Base-by-base conservation (phyloP, 2,888 invertebrate species). In the Pecten maximus region DNA sequence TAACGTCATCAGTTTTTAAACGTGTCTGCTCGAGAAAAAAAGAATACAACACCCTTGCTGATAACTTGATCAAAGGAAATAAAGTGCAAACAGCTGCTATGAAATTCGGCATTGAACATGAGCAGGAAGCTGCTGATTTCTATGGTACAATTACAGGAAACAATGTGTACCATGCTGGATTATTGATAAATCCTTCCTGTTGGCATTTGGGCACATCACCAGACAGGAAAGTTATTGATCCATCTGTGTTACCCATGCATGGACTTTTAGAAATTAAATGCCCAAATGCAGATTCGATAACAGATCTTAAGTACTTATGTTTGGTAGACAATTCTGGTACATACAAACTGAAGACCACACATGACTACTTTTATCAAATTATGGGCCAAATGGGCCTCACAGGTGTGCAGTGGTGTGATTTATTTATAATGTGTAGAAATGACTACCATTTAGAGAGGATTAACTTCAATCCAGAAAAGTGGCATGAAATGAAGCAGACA, bases 381-480 rank as follows among this genome's bases (percentile, higher is more conserved):
- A 12, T 54, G 50, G 50, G 12, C 19, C 50, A 54, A 23, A 54
- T 54, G 50, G 50, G 3, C 23, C 15, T 54, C 3, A 54, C 50
- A 2, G 50, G 19, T 19, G 23, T 54, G 19, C 50, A 12, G 23
- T 54, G 50, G 50, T 88, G 54, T 50, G 88, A 88, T 44, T 88
- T 88, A 28, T 88, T 88, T 50, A 50, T 88, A 4, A 50, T 35
- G 88, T 88, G 88, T 50, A 50, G 50, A 54, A n/a, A 88, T 35
- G 50, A 88, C 39, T 50, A 48, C 28, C 88, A 88, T 39, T 48
- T 88, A 39, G 54, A 54, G 39, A 50, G 88, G 35, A 54, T 88
- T n/a, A 16, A n/a, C 8, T 88, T 88, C 50, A 44, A 50, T 28
- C 50, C n/a, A 50, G 54, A 28, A 35, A 48, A 88, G 40, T 88